Conservation (phyloP, 2,888 invertebrate species). For the Podabrus alpinus region DNA sequence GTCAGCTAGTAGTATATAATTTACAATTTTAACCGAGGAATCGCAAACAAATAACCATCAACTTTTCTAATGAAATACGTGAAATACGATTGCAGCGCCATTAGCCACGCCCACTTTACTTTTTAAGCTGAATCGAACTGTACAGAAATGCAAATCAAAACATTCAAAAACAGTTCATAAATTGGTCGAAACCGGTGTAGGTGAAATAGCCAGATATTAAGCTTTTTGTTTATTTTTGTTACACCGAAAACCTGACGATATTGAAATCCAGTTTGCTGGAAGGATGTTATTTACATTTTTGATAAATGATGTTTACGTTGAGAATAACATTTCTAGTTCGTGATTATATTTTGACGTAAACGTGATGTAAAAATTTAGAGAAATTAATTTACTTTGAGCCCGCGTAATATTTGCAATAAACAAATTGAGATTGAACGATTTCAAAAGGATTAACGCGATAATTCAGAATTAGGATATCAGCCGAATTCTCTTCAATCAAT, state of each 20-base stretch:
- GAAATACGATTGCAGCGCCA: too few relatives aligned
- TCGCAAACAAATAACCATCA: too few relatives aligned
- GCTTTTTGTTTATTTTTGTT: background rate
- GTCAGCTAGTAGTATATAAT: too few relatives aligned
- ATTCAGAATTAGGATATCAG: background rate
- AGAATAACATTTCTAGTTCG: background rate
- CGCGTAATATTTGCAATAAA: background rate
- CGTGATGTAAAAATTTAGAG: background rate
- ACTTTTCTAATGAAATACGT: too few relatives aligned
- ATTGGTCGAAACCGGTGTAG: background rate
- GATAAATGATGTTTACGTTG: background rate
- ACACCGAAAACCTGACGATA: too few relatives aligned
- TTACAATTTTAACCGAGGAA: too few relatives aligned
- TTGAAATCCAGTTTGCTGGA: background rate
- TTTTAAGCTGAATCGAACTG: background rate
- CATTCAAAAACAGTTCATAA: background rate
- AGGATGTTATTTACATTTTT: background rate
- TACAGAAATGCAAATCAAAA: background rate
- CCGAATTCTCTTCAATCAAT: background rate
- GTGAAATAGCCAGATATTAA: background rate
- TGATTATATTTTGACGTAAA: background rate
- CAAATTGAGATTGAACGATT: background rate
- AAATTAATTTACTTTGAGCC: background rate
- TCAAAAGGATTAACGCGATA: background rate
- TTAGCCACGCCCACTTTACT: background rate